These are phyloP conservation scores for Poicephalus gulielmi DNA, from an alignment of 2,113 vertebrate genomes.

Conservation along the genomic window DNA sequence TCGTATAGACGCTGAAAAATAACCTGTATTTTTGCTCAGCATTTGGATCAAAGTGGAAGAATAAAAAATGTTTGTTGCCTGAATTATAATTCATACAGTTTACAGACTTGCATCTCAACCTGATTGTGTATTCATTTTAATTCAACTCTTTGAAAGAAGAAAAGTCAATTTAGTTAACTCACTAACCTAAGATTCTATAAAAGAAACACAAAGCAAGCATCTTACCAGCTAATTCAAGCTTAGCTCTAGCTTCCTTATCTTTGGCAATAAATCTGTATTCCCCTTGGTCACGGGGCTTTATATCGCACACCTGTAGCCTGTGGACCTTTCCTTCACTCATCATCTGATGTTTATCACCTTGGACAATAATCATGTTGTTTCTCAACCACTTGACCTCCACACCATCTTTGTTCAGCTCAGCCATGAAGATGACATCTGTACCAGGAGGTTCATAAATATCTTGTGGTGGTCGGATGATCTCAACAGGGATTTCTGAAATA, in stretches of 20 bases:
- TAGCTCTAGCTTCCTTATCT: conserved; percentile 96
- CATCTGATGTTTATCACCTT: conserved; percentile 99
- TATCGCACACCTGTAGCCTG: conserved; percentile 92
- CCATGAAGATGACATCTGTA: conserved; percentile 89
- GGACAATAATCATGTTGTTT: conserved; percentile 96
- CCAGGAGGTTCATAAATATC: conserved; percentile 90
- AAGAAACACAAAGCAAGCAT: conserved; percentile 1
- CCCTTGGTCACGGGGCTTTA: conserved; percentile 93
- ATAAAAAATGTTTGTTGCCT: not conserved
- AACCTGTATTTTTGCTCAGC: not conserved
- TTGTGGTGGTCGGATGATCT: conserved; percentile 92
- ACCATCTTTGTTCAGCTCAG: conserved; percentile 95
- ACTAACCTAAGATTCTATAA: not conserved
- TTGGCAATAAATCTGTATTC: conserved; percentile 96
- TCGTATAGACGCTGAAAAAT: not conserved
- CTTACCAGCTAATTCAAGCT: conserved; percentile 95
- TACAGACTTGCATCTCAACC: not conserved
- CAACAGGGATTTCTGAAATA: conserved; percentile 91
- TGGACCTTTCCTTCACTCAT: conserved; percentile 96
- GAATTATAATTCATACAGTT: not conserved
- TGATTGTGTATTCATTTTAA: not conserved
- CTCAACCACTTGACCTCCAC: conserved; percentile 97
- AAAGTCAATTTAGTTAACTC: not conserved
- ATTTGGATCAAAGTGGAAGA: not conserved
- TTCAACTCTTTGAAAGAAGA: not conserved